Evolutionary conservation across 2,888 invertebrate species (phyloP).

Genomic region (Steinernema hermaphroditum): DNA sequence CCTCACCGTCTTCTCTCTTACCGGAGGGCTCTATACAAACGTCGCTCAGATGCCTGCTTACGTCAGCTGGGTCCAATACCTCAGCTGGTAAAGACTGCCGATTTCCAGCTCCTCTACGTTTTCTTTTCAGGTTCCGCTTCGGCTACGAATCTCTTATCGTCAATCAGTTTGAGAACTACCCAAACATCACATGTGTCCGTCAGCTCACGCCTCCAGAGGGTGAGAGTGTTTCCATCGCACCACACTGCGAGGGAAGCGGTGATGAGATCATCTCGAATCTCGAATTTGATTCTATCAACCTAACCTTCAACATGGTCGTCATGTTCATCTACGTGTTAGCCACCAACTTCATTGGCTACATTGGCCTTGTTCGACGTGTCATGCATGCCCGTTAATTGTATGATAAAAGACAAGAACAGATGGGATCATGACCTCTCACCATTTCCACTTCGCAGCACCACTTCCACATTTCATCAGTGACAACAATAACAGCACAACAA

Average conservation of each 20-base stretch:
- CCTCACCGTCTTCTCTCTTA: constrained; percentile 57
- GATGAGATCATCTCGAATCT: constrained; percentile 42
- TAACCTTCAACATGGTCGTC: constrained; percentile 49
- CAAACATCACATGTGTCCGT: constrained; percentile 71
- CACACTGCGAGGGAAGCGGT: constrained; percentile 40
- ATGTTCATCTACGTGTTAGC: constrained; percentile 49
- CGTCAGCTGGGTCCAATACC: constrained; percentile 60
- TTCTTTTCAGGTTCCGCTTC: constrained; percentile 54
- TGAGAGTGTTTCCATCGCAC: not conserved
- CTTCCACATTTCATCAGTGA: too few species aligned
- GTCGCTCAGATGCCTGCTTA: constrained; percentile 52
- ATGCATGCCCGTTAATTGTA: constrained; percentile 36
- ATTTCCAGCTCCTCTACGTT: not conserved
- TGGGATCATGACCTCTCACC: too few species aligned
- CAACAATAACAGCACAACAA: not conserved
- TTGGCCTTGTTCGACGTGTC: constrained; percentile 55
- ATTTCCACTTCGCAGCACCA: too few species aligned
- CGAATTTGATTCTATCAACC: constrained; percentile 45
- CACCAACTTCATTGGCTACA: constrained; percentile 54
- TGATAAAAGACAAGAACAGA: too few species aligned
- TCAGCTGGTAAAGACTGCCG: constrained; percentile 47
- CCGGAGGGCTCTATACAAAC: constrained; percentile 62
- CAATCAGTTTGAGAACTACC: constrained; percentile 49
- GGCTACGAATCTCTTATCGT: constrained; percentile 70
- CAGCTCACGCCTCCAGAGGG: not conserved